Evolutionary conservation across 2,888 invertebrate species (phyloP).

Genomic region (Ormyrus nitidulus): DNA sequence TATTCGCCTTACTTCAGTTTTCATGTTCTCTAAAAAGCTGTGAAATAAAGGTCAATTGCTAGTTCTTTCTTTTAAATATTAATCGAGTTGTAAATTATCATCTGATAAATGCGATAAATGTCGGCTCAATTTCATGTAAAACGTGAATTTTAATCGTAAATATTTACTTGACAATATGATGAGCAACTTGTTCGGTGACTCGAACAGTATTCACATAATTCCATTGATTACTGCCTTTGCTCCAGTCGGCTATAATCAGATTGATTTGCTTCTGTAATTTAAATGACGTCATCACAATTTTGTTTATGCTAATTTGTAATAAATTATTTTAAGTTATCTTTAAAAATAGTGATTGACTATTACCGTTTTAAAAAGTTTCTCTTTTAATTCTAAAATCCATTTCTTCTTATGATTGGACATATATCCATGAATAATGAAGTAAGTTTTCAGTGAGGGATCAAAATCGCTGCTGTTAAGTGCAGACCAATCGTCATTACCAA

Average conservation of each 20-base stretch:
- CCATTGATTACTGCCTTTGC: conserved; percentile 1
- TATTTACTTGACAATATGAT: conserved; percentile 4
- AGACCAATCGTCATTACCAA: conserved; percentile 8
- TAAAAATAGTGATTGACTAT: not conserved
- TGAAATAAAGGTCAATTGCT: too few relatives aligned
- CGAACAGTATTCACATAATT: conserved; percentile 21
- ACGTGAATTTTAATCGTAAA: too few relatives aligned
- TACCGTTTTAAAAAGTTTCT: conserved; percentile 12
- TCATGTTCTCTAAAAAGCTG: too few relatives aligned
- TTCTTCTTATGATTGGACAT: not conserved
- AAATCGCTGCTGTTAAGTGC: not conserved
- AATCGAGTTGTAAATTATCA: too few relatives aligned
- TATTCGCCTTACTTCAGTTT: too few relatives aligned
- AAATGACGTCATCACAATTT: not conserved
- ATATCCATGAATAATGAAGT: conserved; percentile 18
- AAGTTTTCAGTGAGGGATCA: not conserved
- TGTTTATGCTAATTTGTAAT: not conserved
- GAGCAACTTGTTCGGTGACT: not conserved
- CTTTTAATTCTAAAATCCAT: not conserved
- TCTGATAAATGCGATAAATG: too few relatives aligned
- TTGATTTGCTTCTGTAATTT: conserved; percentile 1
- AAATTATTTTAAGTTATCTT: not conserved
- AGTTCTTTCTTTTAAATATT: too few relatives aligned
- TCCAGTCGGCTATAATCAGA: conserved; percentile 22
- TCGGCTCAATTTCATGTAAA: too few relatives aligned